phyloP scores from a whole-genome alignment of 2,113 vertebrate genomes.

The Sceloporus tristichus region DNA sequence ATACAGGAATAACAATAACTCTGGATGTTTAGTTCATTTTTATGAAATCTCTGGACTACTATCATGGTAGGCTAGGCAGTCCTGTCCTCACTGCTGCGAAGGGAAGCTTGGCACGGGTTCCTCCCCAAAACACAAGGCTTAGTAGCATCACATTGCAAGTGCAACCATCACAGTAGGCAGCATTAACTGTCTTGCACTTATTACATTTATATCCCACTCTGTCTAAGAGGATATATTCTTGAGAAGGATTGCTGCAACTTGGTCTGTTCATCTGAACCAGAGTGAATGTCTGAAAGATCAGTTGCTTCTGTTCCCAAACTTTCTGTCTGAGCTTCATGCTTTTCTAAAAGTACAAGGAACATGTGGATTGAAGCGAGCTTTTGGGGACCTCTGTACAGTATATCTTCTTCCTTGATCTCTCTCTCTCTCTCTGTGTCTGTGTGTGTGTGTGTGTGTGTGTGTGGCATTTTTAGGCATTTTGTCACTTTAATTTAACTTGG shows the following conservation, averaged over 20 bases:
- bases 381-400: too few relatives aligned
- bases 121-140: background rate
- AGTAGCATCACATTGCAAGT: background rate
- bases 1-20: background rate
- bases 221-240: background rate
- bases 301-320: background rate
- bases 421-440: too few relatives aligned
- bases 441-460: background rate
- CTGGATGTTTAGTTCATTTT: background rate
- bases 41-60: background rate
- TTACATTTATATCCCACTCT: background rate
- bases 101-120: background rate
- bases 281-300: background rate
- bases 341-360: background rate
- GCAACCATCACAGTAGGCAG: too few relatives aligned
- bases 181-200: background rate
- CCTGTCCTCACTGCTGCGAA: too few relatives aligned
- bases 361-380: background rate
- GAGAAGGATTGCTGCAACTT: background rate
- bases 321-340: background rate
- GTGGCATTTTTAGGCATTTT: background rate
- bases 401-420: background rate
- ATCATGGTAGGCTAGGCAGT: background rate
- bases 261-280: background rate
- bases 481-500: background rate